Conservation (phyloP, 1,140 invertebrate genomes). For the Cydia fagiglandana region DNA sequence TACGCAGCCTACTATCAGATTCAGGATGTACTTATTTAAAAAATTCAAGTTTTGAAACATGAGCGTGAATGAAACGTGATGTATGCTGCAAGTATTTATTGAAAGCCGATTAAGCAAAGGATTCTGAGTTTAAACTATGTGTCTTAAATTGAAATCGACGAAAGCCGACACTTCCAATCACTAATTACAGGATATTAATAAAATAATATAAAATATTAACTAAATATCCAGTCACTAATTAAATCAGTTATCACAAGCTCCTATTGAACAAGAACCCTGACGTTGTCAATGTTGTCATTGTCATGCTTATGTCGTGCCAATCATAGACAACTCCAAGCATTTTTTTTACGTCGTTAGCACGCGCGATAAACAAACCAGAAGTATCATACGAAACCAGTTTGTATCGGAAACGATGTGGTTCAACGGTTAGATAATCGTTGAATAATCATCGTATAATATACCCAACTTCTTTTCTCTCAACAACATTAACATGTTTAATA, state of each 20-base stretch:
- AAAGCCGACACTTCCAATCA: too few relatives aligned
- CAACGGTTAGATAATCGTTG: constrained; percentile 26
- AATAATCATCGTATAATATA: constrained; percentile 4
- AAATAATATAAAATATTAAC: too few relatives aligned
- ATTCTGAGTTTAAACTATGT: too few relatives aligned
- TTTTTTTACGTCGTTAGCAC: background rate
- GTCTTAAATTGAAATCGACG: too few relatives aligned
- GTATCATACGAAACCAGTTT: background rate
- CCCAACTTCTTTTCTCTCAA: background rate
- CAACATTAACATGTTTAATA: background rate
- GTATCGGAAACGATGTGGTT: constrained; percentile 13
- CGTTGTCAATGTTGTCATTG: background rate
- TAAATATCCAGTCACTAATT: too few relatives aligned
- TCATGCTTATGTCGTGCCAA: background rate
- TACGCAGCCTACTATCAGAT: background rate
- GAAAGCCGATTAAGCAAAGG: too few relatives aligned
- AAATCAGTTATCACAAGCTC: background rate
- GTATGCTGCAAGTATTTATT: too few relatives aligned
- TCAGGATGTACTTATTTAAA: background rate
- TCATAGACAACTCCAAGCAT: constrained; percentile 11
- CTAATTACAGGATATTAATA: background rate
- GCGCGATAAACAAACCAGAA: constrained; percentile 4
- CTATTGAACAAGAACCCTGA: background rate
- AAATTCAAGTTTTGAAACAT: background rate
- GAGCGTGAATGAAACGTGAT: too few relatives aligned